Base-by-base conservation (phyloP, 1,140 invertebrate genomes). In the Catajapyx aquilonaris region DNA sequence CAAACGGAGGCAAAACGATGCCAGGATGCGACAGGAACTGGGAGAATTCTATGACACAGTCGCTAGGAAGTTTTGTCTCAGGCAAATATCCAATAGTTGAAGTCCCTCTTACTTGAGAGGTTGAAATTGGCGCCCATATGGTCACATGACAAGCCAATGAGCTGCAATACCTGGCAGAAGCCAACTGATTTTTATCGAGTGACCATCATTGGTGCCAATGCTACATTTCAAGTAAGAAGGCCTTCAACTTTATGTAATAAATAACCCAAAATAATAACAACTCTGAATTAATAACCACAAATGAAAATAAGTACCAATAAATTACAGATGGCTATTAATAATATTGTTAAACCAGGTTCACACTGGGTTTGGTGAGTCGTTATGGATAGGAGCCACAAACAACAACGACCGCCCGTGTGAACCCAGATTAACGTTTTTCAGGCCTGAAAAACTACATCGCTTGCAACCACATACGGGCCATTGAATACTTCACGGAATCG, bases 401-500 rank as follows among this genome's bases (percentile, higher is more conserved):
- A n/a, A n/a, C n/a, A n/a, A n/a, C n/a, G n/a, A n/a, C n/a, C n/a
- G n/a, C n/a, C n/a, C n/a, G n/a, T n/a, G n/a, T n/a, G n/a, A n/a
- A n/a, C n/a, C n/a, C n/a, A n/a, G n/a, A n/a, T n/a, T n/a, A n/a
- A n/a, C n/a, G n/a, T n/a, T n/a, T n/a, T n/a, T n/a, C 51, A 61
- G 76, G 76, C 20, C 61, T 87, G 18, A 68, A 74, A 38, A 66
- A 74, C 43, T 81, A 75, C 48, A 57, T 88, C 1, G 71, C 77
- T 11, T 90, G 85, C 52, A 81, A 85, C 52, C 85, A 90, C 50
- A 68, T 85, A 18, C 60, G 83, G 28, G 80, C 80, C 41, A 73
- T 84, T 48, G 72, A 85, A 44, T 77, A 74, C 48, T 91, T 87
- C 50, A 77, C 69, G 1, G 85, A 91, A 52, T 86, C 80, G 38